Conservation (phyloP, 2,888 invertebrate species). For the Plemyria rubiginata region DNA sequence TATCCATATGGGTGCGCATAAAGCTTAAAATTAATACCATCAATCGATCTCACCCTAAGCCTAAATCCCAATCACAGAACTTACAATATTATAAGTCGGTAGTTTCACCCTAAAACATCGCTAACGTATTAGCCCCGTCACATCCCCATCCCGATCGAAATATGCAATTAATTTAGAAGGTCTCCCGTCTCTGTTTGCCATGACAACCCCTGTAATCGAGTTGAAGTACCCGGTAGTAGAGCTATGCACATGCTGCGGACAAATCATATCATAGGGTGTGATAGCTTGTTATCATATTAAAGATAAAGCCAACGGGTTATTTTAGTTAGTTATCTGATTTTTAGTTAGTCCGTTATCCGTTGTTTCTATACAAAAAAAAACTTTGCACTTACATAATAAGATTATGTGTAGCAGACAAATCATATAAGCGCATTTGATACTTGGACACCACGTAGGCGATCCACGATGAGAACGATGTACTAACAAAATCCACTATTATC, state of each 20-base stretch:
- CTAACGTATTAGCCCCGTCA: slow-evolving; percentile 14
- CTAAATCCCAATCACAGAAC: slow-evolving; percentile 6
- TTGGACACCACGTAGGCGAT: no score
- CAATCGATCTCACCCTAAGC: slow-evolving; percentile 7
- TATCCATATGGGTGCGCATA: background rate
- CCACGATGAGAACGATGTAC: no score
- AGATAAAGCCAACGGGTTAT: no score
- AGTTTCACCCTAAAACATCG: slow-evolving; percentile 18
- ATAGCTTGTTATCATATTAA: background rate
- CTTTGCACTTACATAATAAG: no score
- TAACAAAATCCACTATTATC: no score
- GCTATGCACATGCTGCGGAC: slow-evolving; percentile 22
- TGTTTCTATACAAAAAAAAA: no score
- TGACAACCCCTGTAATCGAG: slow-evolving; percentile 63
- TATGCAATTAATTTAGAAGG: slow-evolving; percentile 65
- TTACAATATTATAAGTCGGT: slow-evolving; percentile 14
- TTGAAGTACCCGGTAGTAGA: slow-evolving; percentile 46
- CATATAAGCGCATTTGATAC: no score
- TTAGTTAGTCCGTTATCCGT: no score
- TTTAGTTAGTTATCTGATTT: no score
- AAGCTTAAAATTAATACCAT: slow-evolving; percentile 1
- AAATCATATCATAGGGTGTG: background rate
- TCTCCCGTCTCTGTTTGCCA: slow-evolving; percentile 56
- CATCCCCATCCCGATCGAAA: slow-evolving; percentile 37
- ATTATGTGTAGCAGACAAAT: no score